These are phyloP conservation scores for Motacilla tschutschensis DNA, from an alignment of 2,113 vertebrate species.

Conservation along the genomic window DNA sequence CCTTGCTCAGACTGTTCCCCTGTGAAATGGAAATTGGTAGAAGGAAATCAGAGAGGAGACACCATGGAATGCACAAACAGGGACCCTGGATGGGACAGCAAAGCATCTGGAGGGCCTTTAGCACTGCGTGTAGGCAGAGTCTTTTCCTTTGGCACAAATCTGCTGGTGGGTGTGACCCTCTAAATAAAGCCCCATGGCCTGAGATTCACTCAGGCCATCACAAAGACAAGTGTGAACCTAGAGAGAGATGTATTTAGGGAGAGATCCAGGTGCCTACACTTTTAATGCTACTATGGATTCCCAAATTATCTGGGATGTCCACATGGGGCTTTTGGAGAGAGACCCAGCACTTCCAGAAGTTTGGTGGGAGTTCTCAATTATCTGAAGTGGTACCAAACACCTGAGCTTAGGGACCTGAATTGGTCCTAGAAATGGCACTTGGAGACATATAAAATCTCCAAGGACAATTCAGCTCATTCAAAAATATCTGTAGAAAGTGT, in stretches of 20 bases:
- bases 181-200: neutral
- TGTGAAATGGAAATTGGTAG: accelerated
- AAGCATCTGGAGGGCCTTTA: neutral
- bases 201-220: neutral
- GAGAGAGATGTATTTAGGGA: neutral
- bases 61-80: neutral
- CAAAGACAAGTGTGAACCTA: neutral
- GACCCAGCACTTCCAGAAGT: neutral
- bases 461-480: neutral
- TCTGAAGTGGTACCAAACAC: neutral
- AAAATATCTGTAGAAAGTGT: neutral
- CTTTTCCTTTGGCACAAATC: neutral
- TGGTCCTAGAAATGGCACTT: neutral
- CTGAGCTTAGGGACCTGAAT: neutral
- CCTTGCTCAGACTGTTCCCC: neutral
- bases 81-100: neutral
- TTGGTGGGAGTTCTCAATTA: accelerated
- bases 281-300: neutral
- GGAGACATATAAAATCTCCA: neutral
- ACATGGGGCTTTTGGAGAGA: neutral
- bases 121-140: neutral
- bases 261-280: neutral
- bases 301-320: neutral
- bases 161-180: neutral
- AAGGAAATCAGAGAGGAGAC: neutral